Base-by-base conservation (phyloP, 2,888 invertebrate species). In the Nomada flava region DNA sequence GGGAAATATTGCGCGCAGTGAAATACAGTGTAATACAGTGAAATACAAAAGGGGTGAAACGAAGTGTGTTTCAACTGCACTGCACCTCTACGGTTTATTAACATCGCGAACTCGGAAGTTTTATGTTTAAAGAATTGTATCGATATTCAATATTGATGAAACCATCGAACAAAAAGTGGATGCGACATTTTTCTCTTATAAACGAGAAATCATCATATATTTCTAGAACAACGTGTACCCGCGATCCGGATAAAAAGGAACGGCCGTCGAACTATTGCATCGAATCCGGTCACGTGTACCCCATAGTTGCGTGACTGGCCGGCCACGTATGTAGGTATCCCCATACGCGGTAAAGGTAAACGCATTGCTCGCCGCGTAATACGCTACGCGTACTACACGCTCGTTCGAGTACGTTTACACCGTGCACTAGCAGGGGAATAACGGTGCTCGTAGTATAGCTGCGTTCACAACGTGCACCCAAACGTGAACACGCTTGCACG, bases 381-480 rank as follows among this genome's bases (percentile, higher is more conserved):
- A 62, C 69, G 71, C 77, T 70, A 76, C 63, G 65, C 79, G 73
- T 79, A 74, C 76, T 86, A 76, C 71, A 60, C 71, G 78, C 65
- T 23, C 79, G 63, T 73, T 71, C 57, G 59, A 69, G 59, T 81
- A 67, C 83, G 71, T 82, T 76, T 74, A 81, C 83, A 72, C 23
- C 60, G 76, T 23, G 73, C n/a, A 20, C 42, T 65, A 52, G 82
- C 76, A 52, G 76, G 69, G 74, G 83, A 74, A 63, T 88, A 89
- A 89, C 89, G 89, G 89, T 89, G 82, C 77, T 79, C 59, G 83
- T 86, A 82, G 89, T 89, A 89, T 59, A 79, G 68, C 68, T 76
- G 63, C 75, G 83, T 83, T 79, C 75, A 75, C 75, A 76, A 74
- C 68, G 62, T 15, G n/a, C 36, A 10, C 4, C 23, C 9, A 42